Conservation (phyloP, 2,888 invertebrate genomes). For the Dynastes maya region DNA sequence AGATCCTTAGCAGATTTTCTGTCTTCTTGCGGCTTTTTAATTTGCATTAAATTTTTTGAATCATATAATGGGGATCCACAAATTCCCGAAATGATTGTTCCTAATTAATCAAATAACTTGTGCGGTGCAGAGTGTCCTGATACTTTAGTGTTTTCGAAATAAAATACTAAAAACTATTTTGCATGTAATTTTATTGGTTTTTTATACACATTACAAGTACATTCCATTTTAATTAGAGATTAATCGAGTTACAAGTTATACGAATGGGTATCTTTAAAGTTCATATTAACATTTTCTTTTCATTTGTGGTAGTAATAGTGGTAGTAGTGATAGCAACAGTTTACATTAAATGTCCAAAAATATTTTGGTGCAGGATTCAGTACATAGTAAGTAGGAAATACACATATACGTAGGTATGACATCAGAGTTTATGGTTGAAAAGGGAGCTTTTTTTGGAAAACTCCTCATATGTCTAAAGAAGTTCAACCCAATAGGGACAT, state of each 20-base stretch:
- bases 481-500: neutral
- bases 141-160: neutral
- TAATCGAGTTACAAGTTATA: conserved; percentile 11
- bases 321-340: neutral
- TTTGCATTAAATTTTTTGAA: no score
- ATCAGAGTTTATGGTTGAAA: neutral
- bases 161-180: neutral
- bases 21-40: no score
- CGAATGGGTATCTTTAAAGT: conserved; percentile 11
- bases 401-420: neutral
- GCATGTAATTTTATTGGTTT: conserved; percentile 25
- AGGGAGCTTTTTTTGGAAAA: neutral
- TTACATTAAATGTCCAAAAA: conserved; percentile 9
- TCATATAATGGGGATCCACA: no score
- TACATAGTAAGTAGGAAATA: neutral
- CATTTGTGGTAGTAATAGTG: conserved; percentile 15
- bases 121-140: no score
- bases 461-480: neutral
- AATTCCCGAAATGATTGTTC: no score
- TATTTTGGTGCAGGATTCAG: conserved; percentile 5
- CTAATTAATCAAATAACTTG: no score
- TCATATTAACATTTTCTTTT: conserved; percentile 2
- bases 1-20: no score
- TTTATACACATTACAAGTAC: conserved; percentile 40
- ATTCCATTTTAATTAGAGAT: conserved; percentile 26